These are phyloP conservation scores for Eriosoma lanigerum DNA, from an alignment of 1,140 invertebrate genomes.

Conservation along the genomic window DNA sequence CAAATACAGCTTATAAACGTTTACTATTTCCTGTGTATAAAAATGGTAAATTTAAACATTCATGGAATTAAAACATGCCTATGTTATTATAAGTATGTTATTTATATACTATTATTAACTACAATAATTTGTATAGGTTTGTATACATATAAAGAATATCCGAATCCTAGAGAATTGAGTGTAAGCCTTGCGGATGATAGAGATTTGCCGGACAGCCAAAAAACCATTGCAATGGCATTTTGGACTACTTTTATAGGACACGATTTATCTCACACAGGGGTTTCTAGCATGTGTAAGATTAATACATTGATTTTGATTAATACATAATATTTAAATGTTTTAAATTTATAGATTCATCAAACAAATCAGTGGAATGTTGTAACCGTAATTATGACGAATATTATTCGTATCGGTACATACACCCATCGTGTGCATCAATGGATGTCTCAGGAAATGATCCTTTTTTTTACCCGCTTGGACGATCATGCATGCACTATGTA, in stretches of 20 bases:
- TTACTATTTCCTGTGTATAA: conserved; percentile 63
- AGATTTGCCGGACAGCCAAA: conserved; percentile 57
- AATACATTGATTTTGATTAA: neutral
- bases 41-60: conserved; percentile 61
- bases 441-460: conserved; percentile 68
- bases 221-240: conserved; percentile 72
- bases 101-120: too few species aligned
- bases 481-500: conserved; percentile 80
- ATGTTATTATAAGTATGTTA: neutral
- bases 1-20: conserved; percentile 62
- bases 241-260: conserved; percentile 83
- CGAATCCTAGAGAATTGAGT: conserved; percentile 59
- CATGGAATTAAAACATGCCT: too few species aligned
- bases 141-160: conserved; percentile 55
- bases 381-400: conserved; percentile 62
- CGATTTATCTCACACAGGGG: conserved; percentile 77
- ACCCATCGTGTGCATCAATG: conserved; percentile 82
- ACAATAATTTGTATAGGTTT: neutral
- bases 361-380: conserved; percentile 71
- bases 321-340: neutral
- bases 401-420: conserved; percentile 68
- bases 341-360: conserved; percentile 63
- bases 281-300: conserved; percentile 73
- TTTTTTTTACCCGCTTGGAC: conserved; percentile 63
- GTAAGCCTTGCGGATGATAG: conserved; percentile 56